Evolutionary conservation across 2,113 vertebrate species (phyloP).

Genomic region (Malaclemys terrapin): DNA sequence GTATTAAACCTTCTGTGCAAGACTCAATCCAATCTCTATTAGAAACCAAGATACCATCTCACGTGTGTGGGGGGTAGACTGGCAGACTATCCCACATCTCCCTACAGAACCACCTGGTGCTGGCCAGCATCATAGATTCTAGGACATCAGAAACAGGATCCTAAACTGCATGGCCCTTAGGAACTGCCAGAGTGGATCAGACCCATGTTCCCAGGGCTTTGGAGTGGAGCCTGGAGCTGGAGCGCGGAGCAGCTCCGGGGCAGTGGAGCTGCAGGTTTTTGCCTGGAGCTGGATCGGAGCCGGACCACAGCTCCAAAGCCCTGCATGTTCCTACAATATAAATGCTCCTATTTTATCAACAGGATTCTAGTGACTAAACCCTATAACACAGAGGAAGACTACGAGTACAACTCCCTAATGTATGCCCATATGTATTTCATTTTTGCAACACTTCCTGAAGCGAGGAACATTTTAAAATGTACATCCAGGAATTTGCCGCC

Average conservation of each 20-base stretch:
- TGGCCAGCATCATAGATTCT: too few relatives aligned
- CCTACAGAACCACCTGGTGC: not conserved
- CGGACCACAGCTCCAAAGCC: too few relatives aligned
- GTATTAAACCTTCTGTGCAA: not conserved
- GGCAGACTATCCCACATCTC: fast-evolving
- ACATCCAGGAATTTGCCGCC: fast-evolving
- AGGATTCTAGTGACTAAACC: not conserved
- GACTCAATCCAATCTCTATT: not conserved
- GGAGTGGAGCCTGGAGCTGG: too few relatives aligned
- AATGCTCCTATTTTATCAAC: not conserved
- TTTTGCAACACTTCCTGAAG: not conserved
- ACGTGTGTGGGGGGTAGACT: not conserved
- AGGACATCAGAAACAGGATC: fast-evolving
- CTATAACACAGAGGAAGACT: not conserved
- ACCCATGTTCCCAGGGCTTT: too few relatives aligned
- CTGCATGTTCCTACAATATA: not conserved
- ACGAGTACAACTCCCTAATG: not conserved
- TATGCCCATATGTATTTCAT: not conserved
- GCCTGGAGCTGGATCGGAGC: too few relatives aligned
- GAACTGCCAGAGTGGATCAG: fast-evolving
- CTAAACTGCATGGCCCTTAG: fast-evolving
- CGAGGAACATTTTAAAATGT: fast-evolving
- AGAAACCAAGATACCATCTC: fast-evolving
- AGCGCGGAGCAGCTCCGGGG: too few relatives aligned
- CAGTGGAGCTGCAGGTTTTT: too few relatives aligned